Base-by-base conservation (phyloP, 2,797 vertebrate species). In the Tokudaia muenninki region DNA sequence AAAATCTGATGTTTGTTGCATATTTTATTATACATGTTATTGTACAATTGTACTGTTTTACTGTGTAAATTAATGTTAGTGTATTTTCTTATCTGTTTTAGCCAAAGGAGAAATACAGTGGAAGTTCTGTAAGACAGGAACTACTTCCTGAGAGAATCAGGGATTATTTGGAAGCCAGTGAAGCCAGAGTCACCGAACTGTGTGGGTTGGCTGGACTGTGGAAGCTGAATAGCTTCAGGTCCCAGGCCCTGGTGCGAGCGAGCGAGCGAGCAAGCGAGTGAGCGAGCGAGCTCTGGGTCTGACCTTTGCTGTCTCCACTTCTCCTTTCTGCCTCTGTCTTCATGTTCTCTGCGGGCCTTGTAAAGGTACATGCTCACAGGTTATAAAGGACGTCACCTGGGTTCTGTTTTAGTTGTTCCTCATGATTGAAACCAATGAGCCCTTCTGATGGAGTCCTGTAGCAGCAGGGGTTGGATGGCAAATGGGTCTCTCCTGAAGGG, bases 81-180 rank as follows among this genome's bases (percentile, higher is more conserved):
- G 0, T 91, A n/a, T 88, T 90, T 84, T 77, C 74, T 90, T 81
- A 82, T 92, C 37, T 94, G 90, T 86, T 97, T 89, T 52, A 91
- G 80, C 88, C 93, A 70, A 94, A 91, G 78, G 94, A 87, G 94
- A 88, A 83, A 84, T 92, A 94, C 74, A 94, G 7, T 57, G 59
- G 79, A 57, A 86, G 26, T 88, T 79, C 74, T 94, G 92, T 93
- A 93, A 94, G 94, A 93, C 83, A 87, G 67, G 88, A 96, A 83
- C 87, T 90, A 77, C 79, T 90, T 90, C 87, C 77, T 92, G 34
- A 84, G 91, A 75, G 41, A 94, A 87, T 70, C 88, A 31, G 59
- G 57, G 92, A 63, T 93, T 87, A 93, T 93, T 87, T 97, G 90
- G 86, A 86, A 90, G 92, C 57, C 11, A 78, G 74, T 3, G 1